Percentiles rank a stretch among this genome's conserved stretches.
Evolutionary conservation across 2,797 vertebrate species (phyloP).

Genomic region (Hippocampus kuda): DNA sequence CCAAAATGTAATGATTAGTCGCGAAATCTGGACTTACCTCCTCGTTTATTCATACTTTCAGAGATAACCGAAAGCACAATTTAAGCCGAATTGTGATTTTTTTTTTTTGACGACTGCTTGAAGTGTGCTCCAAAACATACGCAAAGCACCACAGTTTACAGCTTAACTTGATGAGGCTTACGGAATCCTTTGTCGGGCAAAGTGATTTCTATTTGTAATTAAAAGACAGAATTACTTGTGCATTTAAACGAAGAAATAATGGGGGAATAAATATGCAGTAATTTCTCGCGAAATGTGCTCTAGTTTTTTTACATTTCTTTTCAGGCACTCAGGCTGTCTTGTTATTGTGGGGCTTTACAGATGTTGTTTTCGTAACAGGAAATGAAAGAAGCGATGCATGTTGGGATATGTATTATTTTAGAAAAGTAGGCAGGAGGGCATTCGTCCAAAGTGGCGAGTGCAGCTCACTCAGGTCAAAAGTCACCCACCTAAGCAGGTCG

Average conservation of each 20-base stretch:
- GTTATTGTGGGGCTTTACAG: constrained; percentile 28
- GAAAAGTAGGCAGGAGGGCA: not conserved
- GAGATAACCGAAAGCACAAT: not conserved
- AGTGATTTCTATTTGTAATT: not conserved
- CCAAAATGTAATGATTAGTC: not conserved
- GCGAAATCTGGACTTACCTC: constrained; percentile 38
- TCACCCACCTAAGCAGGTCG: not conserved
- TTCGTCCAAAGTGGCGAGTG: not conserved
- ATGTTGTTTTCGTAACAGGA: constrained; percentile 27
- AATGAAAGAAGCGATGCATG: constrained; percentile 26
- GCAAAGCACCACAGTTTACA: not conserved
- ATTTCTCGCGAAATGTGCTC: not conserved
- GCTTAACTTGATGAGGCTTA: not conserved
- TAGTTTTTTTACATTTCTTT: constrained; percentile 10
- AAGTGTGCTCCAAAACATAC: not conserved
- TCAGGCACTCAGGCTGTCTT: constrained; percentile 32
- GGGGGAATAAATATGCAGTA: not conserved
- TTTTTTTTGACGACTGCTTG: not conserved
- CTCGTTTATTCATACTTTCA: constrained; percentile 53
- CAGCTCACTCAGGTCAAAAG: not conserved
- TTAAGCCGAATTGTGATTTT: not conserved
- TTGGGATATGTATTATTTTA: constrained; percentile 53
- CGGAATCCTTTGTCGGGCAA: not conserved
- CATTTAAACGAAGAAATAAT: not conserved
- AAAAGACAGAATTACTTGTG: not conserved